Percentiles rank a stretch among this genome's conserved stretches.
Evolutionary conservation across 2,888 invertebrate species (phyloP).

Genomic region (Carabus problematicus): DNA sequence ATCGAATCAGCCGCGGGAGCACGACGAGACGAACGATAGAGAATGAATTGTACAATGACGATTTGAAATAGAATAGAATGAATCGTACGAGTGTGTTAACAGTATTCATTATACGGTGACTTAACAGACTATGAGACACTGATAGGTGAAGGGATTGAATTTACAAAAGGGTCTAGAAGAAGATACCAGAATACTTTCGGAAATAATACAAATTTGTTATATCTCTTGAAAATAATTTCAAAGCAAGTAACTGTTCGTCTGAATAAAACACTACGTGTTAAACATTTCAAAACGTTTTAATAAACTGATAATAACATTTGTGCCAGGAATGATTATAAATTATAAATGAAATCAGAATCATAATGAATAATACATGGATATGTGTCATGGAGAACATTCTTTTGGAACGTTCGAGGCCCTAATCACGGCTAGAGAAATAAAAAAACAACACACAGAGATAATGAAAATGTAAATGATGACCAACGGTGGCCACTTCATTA

Average conservation of each 20-base stretch:
- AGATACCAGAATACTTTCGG: no score
- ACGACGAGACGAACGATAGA: not conserved
- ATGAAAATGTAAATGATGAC: slow-evolving; percentile 34
- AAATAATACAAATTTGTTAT: no score
- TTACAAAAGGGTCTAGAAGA: no score
- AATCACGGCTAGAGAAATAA: not conserved
- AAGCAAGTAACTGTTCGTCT: no score
- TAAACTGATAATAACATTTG: not conserved
- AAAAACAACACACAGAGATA: slow-evolving; percentile 13
- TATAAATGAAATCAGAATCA: slow-evolving; percentile 1
- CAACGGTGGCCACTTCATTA: slow-evolving; percentile 23
- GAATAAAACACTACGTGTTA: no score
- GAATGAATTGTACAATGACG: slow-evolving; percentile 2
- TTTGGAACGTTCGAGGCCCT: slow-evolving; percentile 6
- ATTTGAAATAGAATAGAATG: no score
- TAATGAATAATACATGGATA: slow-evolving; percentile 29
- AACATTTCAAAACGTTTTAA: no score
- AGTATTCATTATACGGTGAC: no score
- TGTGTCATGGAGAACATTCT: slow-evolving; percentile 6
- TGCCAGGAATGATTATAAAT: slow-evolving; percentile 23
- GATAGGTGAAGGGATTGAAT: no score
- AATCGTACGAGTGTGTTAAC: no score
- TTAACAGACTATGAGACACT: no score
- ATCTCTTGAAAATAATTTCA: no score
- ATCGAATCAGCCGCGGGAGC: slow-evolving; percentile 6